These are phyloP conservation scores for Onychomys torridus DNA, from an alignment of 2,797 vertebrate genomes.

Conservation along the genomic window DNA sequence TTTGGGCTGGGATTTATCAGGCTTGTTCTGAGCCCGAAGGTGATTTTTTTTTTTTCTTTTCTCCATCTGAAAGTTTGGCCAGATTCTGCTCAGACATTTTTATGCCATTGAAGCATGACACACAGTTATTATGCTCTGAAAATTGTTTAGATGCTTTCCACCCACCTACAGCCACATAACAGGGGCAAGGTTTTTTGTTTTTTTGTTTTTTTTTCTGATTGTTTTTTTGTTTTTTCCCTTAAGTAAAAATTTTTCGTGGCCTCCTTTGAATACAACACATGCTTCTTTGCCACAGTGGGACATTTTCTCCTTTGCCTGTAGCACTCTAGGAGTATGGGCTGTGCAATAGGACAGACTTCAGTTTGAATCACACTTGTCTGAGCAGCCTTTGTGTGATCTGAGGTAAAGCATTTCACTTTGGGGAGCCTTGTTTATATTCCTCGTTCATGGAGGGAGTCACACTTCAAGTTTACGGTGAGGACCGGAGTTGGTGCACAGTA, in stretches of 20 bases:
- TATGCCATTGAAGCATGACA: conserved; percentile 29
- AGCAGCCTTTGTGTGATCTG: background rate
- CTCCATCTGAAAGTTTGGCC: conserved; percentile 9
- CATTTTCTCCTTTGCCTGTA: background rate
- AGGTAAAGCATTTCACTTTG: background rate
- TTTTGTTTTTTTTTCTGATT: too few relatives aligned
- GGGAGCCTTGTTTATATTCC: background rate
- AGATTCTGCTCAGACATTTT: conserved; percentile 55
- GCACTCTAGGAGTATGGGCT: background rate
- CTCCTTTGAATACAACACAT: conserved; percentile 43
- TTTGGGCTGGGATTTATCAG: conserved; percentile 57
- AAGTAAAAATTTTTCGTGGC: conserved; percentile 66
- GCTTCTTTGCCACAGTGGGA: conserved; percentile 60
- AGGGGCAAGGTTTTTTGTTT: background rate
- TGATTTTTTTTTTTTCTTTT: conserved; percentile 2
- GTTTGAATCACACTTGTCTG: background rate
- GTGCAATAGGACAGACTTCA: background rate
- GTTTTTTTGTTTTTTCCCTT: conserved; percentile 24
- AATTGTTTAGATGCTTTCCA: conserved; percentile 67
- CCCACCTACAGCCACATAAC: conserved; percentile 64
- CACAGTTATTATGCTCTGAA: conserved; percentile 59
- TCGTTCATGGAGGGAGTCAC: background rate
- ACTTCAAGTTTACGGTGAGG: background rate
- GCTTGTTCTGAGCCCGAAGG: conserved; percentile 51
- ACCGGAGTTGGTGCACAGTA: fast-evolving